A percentile compares a stretch with the other conserved stretches of the same genome.
These are phyloP conservation scores for Ariolimax columbianus DNA, from an alignment of 2,888 invertebrate genomes.

Conservation along the genomic window DNA sequence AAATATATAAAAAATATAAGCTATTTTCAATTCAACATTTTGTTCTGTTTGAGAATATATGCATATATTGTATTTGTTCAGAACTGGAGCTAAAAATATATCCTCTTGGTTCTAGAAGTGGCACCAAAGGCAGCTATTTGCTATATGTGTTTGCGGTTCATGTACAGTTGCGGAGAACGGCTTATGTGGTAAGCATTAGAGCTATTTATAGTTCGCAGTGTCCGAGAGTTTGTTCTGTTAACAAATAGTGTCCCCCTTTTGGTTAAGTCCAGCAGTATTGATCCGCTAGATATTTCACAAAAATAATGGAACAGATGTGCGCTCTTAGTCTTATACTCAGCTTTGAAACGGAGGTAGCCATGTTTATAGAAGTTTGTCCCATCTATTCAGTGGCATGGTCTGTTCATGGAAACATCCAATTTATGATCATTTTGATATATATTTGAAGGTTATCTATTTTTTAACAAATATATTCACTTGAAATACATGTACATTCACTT, in stretches of 20 bases:
- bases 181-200: background rate
- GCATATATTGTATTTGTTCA: background rate
- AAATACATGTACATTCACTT: too few species aligned
- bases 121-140: constrained; percentile 5
- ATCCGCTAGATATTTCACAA: background rate
- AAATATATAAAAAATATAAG: background rate
- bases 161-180: background rate
- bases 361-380: background rate
- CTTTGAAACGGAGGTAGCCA: background rate
- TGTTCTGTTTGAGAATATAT: background rate
- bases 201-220: background rate
- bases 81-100: background rate
- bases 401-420: background rate
- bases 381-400: background rate
- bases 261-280: background rate
- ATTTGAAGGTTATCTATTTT: too few species aligned
- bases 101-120: background rate
- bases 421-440: too few species aligned
- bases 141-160: background rate
- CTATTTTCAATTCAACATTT: background rate
- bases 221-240: background rate
- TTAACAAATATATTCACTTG: too few species aligned
- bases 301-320: background rate
- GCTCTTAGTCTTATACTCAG: background rate
- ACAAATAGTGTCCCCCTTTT: background rate